Evolutionary conservation across 2,888 invertebrate genomes (phyloP), one percentile per base, ranked within the genome.

Genomic region (Stenotaenia linearis): DNA sequence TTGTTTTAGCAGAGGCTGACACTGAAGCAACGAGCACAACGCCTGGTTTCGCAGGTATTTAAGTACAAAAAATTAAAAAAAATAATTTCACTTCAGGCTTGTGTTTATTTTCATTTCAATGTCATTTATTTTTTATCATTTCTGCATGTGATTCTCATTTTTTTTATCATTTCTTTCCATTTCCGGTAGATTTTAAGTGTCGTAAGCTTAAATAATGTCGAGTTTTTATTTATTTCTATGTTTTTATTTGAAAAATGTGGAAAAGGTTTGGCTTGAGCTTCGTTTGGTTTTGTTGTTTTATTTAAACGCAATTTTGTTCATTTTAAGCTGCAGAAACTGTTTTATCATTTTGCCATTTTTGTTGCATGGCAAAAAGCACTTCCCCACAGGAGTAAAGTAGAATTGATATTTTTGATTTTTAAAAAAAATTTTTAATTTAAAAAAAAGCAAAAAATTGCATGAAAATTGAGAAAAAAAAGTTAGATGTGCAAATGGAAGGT

Each of bases 1-100:
- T 56, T 78, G 78, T 78, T 78, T 78, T 78, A 78, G 78, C 78
- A 56, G 78, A 56, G 30, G 25, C 50, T n/a, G 61, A 56, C 18
- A 25, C 9, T 15, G 28, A 61, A 61, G 61, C n/a, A 23, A 28
- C 78, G 28, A 30, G 30, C 21, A 23, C 50, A 9, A 50, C 32
- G 45, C 61, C 78, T 61, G 78, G 50, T 30, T 28, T 35, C 28
- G 50, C 32, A 78, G 78, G 78, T 78, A 78, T 78, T 78, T 28
- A 23, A 28, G 28, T n/a, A 15, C 1, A 18, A 56, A 25, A 25
- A 9, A 25, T 7, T 7, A 23, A 61, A 61, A 23, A 61, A 23
- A 23, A 25, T 23, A 15, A 12, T 61, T 25, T 61, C 7, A 35
- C 78, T 78, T 78, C 78, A 78, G 78, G 78, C 78, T 78, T 78